Evolutionary conservation across 2,113 vertebrate genomes (phyloP).

Genomic region (Brachyhypopomus occidentalis): DNA sequence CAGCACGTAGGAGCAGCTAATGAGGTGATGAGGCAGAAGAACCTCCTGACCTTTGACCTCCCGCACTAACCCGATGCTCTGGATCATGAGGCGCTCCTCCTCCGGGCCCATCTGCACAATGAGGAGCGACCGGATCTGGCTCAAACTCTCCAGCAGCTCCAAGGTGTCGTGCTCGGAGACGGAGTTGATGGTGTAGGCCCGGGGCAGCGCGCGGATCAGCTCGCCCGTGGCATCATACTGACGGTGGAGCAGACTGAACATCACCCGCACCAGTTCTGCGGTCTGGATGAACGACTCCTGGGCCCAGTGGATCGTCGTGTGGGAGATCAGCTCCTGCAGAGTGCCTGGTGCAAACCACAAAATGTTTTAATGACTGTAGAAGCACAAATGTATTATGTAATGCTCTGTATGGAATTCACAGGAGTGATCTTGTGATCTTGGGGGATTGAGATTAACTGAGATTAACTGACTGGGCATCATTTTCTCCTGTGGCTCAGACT

Average conservation of each 20-base stretch:
- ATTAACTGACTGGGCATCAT: slow-evolving; percentile 80
- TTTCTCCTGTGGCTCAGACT: slow-evolving; percentile 76
- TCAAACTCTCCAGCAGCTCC: slow-evolving; percentile 88
- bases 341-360: slow-evolving; percentile 70
- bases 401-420: too few species aligned
- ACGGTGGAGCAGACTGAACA: slow-evolving; percentile 93
- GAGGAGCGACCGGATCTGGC: slow-evolving; percentile 93
- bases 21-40: background rate
- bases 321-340: slow-evolving; percentile 90
- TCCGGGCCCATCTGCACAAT: slow-evolving; percentile 98
- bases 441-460: too few species aligned
- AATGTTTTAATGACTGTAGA: too few species aligned
- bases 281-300: slow-evolving; percentile 94
- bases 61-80: slow-evolving; percentile 88
- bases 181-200: slow-evolving; percentile 88
- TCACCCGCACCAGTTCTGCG: slow-evolving; percentile 89
- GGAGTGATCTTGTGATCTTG: too few species aligned
- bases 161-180: slow-evolving; percentile 87
- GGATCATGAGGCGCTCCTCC: slow-evolving; percentile 95
- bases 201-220: slow-evolving; percentile 87
- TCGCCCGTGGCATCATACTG: slow-evolving; percentile 92
- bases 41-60: background rate
- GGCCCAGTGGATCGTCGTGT: slow-evolving; percentile 93
- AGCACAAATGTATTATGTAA: too few species aligned
- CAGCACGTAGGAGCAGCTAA: too few species aligned